Evolutionary conservation across 2,888 invertebrate genomes (phyloP), one percentile per base, ranked within the genome.

Genomic region (Sesia bembeciformis): DNA sequence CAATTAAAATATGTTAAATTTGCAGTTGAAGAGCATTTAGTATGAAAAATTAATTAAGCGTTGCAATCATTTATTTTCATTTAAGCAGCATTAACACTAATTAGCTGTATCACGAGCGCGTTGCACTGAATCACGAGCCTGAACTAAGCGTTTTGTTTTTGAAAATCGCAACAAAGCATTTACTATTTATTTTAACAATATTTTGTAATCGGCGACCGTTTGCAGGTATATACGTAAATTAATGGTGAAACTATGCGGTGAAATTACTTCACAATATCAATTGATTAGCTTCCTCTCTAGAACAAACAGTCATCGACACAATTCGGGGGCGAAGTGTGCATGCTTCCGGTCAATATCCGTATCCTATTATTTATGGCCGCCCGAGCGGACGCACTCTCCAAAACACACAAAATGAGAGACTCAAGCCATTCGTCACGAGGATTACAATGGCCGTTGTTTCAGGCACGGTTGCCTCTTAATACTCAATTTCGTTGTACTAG

Each of bases 331-430:
- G 65, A 76, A 70, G 68, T 69, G 76, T 76, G 82, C 82, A 79
- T 74, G 72, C 70, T 85, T 88, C 86, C 87, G 81, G 67, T 66
- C 78, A 77, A 82, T 84, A 81, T 84, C 83, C 80, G 80, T 64
- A 62, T 68, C 68, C 77, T 76, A 84, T 85, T 85, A 84, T 85
- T 83, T 78, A 79, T 74, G 76, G 74, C 69, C 60, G 68, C 54
- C 64, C 72, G 69, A 78, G 80, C 76, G 76, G 78, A 75, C 76
- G 77, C 76, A 79, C 78, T 81, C 80, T 80, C 84, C 68, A 81
- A 86, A 84, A 84, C 78, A 76, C 70, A 85, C 84, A 85, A 84
- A 84, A 82, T 81, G 73, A 77, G 72, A 78, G 76, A 65, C 70
- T 73, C 63, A 66, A 64, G 64, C 76, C 80, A 84, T 86, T 84